Base-by-base conservation (phyloP, 2,113 vertebrate species). In the Glaucomys volans region DNA sequence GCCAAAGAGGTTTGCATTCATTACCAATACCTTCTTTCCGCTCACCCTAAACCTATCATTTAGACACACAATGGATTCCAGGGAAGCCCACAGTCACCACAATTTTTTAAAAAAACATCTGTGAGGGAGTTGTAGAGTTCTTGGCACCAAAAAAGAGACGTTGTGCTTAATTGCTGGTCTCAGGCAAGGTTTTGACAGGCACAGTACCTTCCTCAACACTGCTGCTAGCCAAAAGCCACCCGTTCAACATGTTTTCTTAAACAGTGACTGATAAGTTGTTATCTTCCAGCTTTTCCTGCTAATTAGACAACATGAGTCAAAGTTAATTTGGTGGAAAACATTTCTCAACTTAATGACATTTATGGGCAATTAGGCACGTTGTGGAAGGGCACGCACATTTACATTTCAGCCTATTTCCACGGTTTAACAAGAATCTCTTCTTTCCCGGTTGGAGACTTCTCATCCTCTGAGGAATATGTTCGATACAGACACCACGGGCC, bases 301-400 rank as follows among this genome's bases (percentile, higher is more conserved):
- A 99, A 99, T 99, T 99, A 99, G 98, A 98, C 98, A 97, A 97
- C 97, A 93, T 8, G 74, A 99, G 98, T 98, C 98, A 90, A 98
- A 98, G 98, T 98, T 99, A 99, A 99, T 99, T 99, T 98, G 98
- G 98, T 98, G 98, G 98, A 98, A 98, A 99, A 99, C 98, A 98
- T 98, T 98, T 99, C 98, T 98, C 94, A 97, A 95, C 98, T 98
- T 99, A 99, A 99, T 99, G 98, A 99, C 98, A 98, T 99, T 99
- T 99, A 98, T 98, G 98, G 98, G 98, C 98, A 99, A 99, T 99
- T 99, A 99, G 98, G 97, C 98, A 97, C 3, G 89, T 82, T 85
- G 97, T 95, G 89, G 97, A 94, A 82, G 95, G 97, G 97, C 93
- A 95, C 64, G 14, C 96, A 52, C 98, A 97, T 98, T 98, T 91